Evolutionary conservation across 2,797 vertebrate species (phyloP).

Genomic region (Cygnus olor): DNA sequence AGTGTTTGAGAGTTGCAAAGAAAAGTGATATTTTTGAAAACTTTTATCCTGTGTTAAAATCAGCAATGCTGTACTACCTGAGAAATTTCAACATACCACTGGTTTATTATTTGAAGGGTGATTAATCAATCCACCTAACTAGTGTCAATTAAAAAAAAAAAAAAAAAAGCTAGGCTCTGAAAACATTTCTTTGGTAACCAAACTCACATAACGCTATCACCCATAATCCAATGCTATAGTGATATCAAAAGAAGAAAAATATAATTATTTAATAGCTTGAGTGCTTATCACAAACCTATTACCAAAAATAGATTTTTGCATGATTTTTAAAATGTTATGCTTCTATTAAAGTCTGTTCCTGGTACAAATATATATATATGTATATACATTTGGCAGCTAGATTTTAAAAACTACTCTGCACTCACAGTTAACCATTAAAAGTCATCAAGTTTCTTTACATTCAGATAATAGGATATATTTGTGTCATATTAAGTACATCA

Average conservation of each 20-base stretch:
- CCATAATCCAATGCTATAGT: neutral
- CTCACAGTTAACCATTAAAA: neutral
- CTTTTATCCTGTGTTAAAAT: neutral
- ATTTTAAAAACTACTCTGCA: neutral
- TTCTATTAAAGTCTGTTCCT: neutral
- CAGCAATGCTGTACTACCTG: neutral
- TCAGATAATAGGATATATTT: neutral
- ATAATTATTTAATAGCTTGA: neutral
- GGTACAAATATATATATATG: neutral
- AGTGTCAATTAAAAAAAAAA: too few species aligned
- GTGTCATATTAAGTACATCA: neutral
- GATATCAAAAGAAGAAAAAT: neutral
- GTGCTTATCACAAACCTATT: neutral
- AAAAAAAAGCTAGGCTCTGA: neutral
- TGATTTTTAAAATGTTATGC: neutral
- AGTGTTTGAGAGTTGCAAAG: neutral
- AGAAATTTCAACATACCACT: neutral
- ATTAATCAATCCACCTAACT: neutral
- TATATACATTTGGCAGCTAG: neutral
- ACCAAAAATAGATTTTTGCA: neutral
- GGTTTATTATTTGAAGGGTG: neutral
- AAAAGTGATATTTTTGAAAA: neutral
- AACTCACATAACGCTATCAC: neutral
- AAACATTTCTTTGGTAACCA: neutral
- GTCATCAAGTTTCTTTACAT: neutral